A percentile compares a stretch with the other conserved stretches of the same genome.
Conservation (phyloP, 2,888 invertebrate species). For the Megalurothrips usitatus region DNA sequence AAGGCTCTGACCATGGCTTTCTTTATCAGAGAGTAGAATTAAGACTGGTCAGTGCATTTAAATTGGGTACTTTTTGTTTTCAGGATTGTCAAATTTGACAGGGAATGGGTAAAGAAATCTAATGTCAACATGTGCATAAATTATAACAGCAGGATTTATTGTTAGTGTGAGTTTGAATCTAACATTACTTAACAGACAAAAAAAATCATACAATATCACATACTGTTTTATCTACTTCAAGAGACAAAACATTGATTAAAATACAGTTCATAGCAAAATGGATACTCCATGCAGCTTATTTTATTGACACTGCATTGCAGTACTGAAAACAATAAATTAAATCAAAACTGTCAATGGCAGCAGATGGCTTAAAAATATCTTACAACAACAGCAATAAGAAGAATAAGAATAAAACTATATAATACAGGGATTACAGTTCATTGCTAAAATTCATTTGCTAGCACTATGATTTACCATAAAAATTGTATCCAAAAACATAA, state of each 20-base stretch:
- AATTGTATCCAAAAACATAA: conserved; percentile 2
- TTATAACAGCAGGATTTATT: conserved; percentile 6
- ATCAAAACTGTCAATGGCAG: conserved; percentile 16
- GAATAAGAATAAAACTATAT: background rate
- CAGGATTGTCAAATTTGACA: background rate
- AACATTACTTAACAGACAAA: background rate
- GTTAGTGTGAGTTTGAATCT: conserved; percentile 12
- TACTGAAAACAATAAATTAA: background rate
- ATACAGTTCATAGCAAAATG: background rate
- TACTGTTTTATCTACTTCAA: conserved; percentile 7
- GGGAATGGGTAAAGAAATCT: background rate
- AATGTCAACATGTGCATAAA: background rate
- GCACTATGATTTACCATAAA: background rate
- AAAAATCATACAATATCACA: conserved; percentile 15
- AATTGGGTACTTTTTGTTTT: background rate
- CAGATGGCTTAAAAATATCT: conserved; percentile 2
- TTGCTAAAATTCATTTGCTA: background rate
- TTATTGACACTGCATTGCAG: background rate
- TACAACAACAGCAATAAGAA: conserved; percentile 7
- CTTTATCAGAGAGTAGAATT: background rate
- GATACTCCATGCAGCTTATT: background rate
- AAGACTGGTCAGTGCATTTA: background rate
- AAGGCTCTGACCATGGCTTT: too few species aligned
- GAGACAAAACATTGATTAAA: conserved; percentile 21
- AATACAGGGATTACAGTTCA: background rate